Conservation (phyloP, 2,797 vertebrate species). For the Phyllotis vaccarum region DNA sequence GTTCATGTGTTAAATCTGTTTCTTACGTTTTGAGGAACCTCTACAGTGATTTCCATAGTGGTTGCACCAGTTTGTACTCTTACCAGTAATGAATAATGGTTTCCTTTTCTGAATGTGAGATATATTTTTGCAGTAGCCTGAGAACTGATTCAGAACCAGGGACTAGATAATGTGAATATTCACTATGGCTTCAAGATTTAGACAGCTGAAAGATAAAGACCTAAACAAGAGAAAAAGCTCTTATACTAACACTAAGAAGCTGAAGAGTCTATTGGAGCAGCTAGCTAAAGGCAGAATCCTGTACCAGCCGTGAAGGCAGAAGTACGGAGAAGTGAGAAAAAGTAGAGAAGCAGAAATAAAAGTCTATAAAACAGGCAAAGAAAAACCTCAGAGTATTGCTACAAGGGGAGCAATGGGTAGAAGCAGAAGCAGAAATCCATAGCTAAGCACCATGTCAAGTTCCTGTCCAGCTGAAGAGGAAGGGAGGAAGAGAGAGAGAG, state of each 20-base stretch:
- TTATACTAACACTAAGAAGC: neutral
- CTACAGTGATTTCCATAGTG: neutral
- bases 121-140: neutral
- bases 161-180: neutral
- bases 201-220: neutral
- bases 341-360: neutral
- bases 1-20: neutral
- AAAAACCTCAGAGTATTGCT: neutral
- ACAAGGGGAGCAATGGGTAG: neutral
- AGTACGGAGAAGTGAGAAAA: neutral
- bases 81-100: too few species aligned
- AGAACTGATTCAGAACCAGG: neutral
- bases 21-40: neutral
- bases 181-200: neutral
- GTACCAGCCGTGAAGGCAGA: neutral
- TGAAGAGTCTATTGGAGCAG: neutral
- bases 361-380: neutral
- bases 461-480: too few species aligned
- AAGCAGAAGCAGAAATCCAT: too few species aligned
- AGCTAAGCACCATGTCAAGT: too few species aligned
- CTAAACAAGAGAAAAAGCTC: neutral
- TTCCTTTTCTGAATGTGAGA: neutral
- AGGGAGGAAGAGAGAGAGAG: too few species aligned
- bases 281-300: neutral
- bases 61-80: neutral